Conservation (phyloP, 2,797 vertebrate species). For the Lepidocolaptes lacrymiger region DNA sequence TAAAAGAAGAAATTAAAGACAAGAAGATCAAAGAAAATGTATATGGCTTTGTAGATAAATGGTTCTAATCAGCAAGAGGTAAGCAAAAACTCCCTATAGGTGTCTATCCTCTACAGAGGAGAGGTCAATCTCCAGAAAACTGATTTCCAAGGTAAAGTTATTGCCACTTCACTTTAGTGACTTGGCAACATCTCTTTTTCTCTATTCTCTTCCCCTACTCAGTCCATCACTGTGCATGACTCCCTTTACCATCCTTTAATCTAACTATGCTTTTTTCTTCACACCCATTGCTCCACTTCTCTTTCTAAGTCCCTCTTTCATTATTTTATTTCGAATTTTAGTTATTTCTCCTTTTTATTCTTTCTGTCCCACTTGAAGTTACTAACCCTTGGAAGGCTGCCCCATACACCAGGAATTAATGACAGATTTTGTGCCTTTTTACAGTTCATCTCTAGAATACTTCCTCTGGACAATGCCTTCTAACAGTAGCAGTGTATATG, state of each 20-base stretch:
- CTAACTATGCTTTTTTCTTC: neutral
- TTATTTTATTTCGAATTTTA: neutral
- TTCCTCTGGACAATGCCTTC: neutral
- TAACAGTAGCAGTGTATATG: accelerated
- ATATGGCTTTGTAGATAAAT: neutral
- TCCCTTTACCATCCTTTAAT: neutral
- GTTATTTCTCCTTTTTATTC: neutral
- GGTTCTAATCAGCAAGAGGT: neutral
- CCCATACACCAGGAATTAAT: neutral
- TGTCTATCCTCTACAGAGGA: neutral
- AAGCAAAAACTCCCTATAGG: neutral
- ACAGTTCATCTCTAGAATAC: neutral
- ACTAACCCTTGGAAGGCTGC: neutral
- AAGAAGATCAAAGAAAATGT: neutral
- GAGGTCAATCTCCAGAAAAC: neutral
- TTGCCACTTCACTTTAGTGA: neutral
- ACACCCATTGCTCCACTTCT: neutral
- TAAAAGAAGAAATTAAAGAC: neutral
- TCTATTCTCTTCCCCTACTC: neutral
- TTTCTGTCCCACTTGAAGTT: neutral
- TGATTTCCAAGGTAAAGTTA: neutral
- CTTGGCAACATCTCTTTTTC: neutral
- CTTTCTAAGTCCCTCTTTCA: neutral
- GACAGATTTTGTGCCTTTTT: neutral
- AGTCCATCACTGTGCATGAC: neutral